Evolutionary conservation across 2,797 vertebrate genomes (phyloP), one percentile per base, ranked within the genome.

Genomic region (Coregonus suidteri): DNA sequence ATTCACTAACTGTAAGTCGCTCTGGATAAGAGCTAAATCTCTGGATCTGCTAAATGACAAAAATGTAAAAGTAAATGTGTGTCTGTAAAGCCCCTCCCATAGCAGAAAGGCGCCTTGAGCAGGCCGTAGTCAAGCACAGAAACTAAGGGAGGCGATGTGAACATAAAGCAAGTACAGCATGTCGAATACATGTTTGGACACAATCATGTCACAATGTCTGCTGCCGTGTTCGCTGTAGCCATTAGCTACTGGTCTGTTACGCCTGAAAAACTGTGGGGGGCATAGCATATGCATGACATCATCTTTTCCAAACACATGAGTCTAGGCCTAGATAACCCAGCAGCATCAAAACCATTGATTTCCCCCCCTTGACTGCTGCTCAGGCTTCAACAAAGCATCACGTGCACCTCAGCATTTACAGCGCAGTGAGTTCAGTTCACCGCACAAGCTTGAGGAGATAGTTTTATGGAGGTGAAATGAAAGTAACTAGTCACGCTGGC

Each of bases 401-500:
- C 59, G 11, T 25, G n/a, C 20, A 64, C 59, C 59, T 25, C 7
- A 64, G n/a, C 59, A 64, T 64, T 25, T 64, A 25, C 59, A 59
- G 56, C 0, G 1, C 14, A n/a, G 5, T 14, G 52, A 70, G 13
- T 52, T 31, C 18, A 47, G 34, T 59, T n/a, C 59, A 56, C 14
- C 31, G 30, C 14, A 15, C 11, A n/a, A 56, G 52, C 56, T 16
- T 13, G 70, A 14, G 69, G 4, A 52, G 47, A 25, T 25, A 72
- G 37, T 18, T 25, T 25, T 72, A 73, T 51, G 25, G 47, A 25
- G 68, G 4, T 70, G 35, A 70, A 35, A 64, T 77, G 16, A 14
- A 70, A 77, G 80, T 54, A 69, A 85, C 84, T 74, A 53, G 47
- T 3, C 82, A 54, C 53, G 14, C 3, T 20, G 14, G 3, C 71